phyloP scores from a whole-genome alignment of 2,113 vertebrate species.

The Eptesicus fuscus region DNA sequence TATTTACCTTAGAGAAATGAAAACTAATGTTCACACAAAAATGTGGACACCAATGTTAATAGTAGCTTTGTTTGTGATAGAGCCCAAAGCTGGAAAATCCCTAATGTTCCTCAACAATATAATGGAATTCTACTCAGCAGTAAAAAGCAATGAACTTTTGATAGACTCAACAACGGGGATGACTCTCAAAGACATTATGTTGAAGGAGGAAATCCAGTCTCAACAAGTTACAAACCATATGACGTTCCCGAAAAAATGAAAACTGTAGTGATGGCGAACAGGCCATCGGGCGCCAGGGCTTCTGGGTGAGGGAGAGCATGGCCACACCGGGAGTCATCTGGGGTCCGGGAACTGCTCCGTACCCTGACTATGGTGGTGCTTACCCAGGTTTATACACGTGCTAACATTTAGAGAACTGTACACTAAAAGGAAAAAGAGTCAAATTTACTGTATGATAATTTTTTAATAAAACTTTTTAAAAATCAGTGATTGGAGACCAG shows the following conservation, averaged over 20 bases:
- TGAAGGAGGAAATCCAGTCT: not conserved
- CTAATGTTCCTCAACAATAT: not conserved
- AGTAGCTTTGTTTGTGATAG: not conserved
- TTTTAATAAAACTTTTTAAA: not conserved
- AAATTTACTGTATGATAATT: not conserved
- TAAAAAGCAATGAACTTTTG: not conserved
- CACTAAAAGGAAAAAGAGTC: not conserved
- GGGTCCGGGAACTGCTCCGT: not conserved
- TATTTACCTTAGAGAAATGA: not conserved
- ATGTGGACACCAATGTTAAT: not conserved
- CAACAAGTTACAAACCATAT: not conserved
- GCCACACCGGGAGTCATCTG: not conserved
- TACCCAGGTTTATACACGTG: not conserved
- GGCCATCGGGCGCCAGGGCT: not conserved
- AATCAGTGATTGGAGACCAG: not conserved
- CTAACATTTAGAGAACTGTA: not conserved
- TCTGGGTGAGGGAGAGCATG: rapidly evolving
- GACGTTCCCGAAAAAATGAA: not conserved
- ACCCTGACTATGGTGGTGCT: not conserved
- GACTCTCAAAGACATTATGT: not conserved
- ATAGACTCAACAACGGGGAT: not conserved
- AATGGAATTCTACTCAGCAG: not conserved
- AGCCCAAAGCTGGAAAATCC: not conserved
- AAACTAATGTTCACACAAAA: not conserved
- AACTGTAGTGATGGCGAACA: not conserved